Percentiles rank a stretch among this genome's conserved stretches.
These are phyloP conservation scores for Saxidomus purpurata DNA, from an alignment of 1,140 invertebrate genomes.

Conservation along the genomic window DNA sequence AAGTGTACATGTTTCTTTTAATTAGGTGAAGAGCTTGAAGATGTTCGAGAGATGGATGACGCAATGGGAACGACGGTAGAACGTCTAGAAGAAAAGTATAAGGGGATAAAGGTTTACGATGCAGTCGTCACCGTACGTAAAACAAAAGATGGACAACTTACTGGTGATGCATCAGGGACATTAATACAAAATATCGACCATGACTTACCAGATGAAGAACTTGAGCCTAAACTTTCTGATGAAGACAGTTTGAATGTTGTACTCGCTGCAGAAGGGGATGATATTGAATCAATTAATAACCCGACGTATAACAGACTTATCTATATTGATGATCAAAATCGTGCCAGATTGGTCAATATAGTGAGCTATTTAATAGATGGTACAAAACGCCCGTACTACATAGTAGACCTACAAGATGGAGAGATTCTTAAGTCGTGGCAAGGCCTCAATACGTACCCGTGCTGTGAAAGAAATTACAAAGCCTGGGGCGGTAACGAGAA, in stretches of 20 bases:
- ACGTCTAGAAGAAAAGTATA: slow-evolving; percentile 53
- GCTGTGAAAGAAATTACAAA: slow-evolving; percentile 45
- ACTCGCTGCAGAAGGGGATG: slow-evolving; percentile 29
- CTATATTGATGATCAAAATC: slow-evolving; percentile 28
- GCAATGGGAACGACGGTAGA: slow-evolving; percentile 8
- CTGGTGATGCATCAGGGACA: slow-evolving; percentile 45
- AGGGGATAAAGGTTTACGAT: slow-evolving; percentile 47
- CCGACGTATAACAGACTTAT: neutral
- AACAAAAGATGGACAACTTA: slow-evolving; percentile 34
- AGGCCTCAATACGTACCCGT: slow-evolving; percentile 55
- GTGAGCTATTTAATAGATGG: slow-evolving; percentile 62
- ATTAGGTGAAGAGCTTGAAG: slow-evolving; percentile 25
- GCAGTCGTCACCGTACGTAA: slow-evolving; percentile 39
- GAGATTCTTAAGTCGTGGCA: slow-evolving; percentile 61
- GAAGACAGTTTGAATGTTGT: slow-evolving; percentile 33
- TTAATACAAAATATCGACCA: slow-evolving; percentile 58
- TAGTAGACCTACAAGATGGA: slow-evolving; percentile 69
- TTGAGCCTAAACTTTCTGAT: neutral
- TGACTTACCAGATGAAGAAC: slow-evolving; percentile 10
- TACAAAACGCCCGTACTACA: slow-evolving; percentile 59
- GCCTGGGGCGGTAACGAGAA: slow-evolving; percentile 72
- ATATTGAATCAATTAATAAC: neutral
- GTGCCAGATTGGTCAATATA: slow-evolving; percentile 47
- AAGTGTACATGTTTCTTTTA: neutral
- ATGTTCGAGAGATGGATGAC: neutral